phyloP scores from a whole-genome alignment of 2,888 invertebrate genomes.

The Notodonta dromedarius region DNA sequence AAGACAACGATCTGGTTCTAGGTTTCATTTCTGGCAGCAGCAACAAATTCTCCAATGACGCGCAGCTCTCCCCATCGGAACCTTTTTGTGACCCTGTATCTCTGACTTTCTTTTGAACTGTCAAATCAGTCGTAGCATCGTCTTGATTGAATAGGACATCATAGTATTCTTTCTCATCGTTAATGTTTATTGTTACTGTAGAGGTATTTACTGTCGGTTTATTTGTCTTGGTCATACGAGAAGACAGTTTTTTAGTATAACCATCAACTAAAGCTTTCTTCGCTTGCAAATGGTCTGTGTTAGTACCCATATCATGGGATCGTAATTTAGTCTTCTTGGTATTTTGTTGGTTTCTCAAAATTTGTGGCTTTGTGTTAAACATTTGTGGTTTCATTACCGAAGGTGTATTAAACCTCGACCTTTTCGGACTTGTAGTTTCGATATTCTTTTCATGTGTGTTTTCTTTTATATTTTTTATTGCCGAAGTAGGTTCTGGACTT shows the following conservation, averaged over 20 bases:
- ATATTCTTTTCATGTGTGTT: conserved; percentile 24
- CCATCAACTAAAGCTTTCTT: conserved; percentile 61
- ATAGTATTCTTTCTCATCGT: conserved; percentile 61
- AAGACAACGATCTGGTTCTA: conserved; percentile 6
- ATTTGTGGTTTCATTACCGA: not conserved
- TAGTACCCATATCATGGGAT: conserved; percentile 35
- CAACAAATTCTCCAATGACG: conserved; percentile 41
- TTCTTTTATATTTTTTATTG: conserved; percentile 20
- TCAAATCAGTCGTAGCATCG: conserved; percentile 50
- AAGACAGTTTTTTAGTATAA: conserved; percentile 51
- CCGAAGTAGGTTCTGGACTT: conserved; percentile 25
- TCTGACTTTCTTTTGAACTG: conserved; percentile 52
- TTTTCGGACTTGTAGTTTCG: conserved; percentile 12
- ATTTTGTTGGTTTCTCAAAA: conserved; percentile 21
- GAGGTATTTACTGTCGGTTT: conserved; percentile 46
- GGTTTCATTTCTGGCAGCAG: conserved; percentile 24
- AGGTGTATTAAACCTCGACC: conserved; percentile 7
- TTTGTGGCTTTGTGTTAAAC: conserved; percentile 9
- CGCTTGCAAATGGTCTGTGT: conserved; percentile 47
- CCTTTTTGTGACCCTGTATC: conserved; percentile 29
- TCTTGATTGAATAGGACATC: conserved; percentile 57
- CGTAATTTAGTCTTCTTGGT: conserved; percentile 13
- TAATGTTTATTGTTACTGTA: conserved; percentile 62
- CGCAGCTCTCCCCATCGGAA: conserved; percentile 16
- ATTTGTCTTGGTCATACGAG: conserved; percentile 35